Conservation (phyloP, 2,113 vertebrate species). For the Rhinolophus sinicus region DNA sequence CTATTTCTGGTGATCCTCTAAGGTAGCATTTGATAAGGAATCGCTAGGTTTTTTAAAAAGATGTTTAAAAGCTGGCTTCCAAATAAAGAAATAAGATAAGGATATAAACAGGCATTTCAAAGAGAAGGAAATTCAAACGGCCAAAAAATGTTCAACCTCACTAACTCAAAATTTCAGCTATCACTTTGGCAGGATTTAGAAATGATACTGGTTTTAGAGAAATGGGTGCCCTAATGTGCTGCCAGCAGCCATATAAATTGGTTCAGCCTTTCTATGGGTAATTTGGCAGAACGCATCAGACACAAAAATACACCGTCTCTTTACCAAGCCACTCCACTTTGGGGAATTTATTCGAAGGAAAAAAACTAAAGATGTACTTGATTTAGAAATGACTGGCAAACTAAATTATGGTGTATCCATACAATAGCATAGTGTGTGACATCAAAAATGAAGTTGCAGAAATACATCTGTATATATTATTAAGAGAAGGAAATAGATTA, state of each 20-base stretch:
- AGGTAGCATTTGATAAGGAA: neutral
- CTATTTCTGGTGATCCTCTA: neutral
- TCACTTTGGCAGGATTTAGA: slow-evolving; percentile 1
- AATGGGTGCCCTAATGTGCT: neutral
- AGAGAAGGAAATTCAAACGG: slow-evolving; percentile 27
- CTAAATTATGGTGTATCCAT: slow-evolving; percentile 1
- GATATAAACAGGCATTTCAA: slow-evolving; percentile 42
- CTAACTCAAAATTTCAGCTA: neutral
- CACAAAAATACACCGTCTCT: neutral
- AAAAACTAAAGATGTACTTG: neutral
- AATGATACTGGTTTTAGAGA: neutral
- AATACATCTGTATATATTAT: neutral
- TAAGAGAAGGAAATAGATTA: slow-evolving; percentile 15
- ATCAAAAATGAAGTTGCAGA: slow-evolving; percentile 53
- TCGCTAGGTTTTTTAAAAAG: neutral
- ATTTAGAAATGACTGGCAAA: slow-evolving; percentile 50
- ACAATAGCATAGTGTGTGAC: neutral
- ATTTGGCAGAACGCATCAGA: slow-evolving; percentile 39
- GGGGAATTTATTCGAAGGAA: slow-evolving; percentile 28
- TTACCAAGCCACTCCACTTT: neutral
- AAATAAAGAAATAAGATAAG: slow-evolving; percentile 49
- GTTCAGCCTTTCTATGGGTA: neutral
- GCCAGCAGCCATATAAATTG: neutral
- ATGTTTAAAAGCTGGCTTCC: slow-evolving; percentile 36
- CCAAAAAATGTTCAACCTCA: neutral